These are phyloP conservation scores for Dysidea cf. avara DNA, from an alignment of 37 sponge, comb jelly and placozoan genomes.

Conservation along the genomic window DNA sequence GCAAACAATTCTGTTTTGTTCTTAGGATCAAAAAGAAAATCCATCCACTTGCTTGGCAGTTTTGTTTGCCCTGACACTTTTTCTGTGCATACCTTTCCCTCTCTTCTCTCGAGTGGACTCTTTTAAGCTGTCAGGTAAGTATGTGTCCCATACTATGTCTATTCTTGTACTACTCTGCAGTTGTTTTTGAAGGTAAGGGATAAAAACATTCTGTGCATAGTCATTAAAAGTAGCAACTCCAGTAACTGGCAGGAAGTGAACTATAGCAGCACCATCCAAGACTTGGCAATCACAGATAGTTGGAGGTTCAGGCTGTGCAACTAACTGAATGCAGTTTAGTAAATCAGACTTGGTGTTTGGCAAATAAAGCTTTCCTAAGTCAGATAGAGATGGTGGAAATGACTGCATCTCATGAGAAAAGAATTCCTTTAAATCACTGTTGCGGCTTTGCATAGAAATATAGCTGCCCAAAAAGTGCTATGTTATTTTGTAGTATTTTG, in stretches of 20 bases:
- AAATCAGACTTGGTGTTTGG: constrained; percentile 8
- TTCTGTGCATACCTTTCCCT: constrained; percentile 6
- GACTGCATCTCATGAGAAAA: constrained; percentile 19
- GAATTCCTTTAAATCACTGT: constrained; percentile 15
- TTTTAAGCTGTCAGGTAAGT: constrained; percentile 10
- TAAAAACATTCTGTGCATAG: constrained; percentile 18
- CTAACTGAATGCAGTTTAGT: constrained; percentile 1
- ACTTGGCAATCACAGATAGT: constrained; percentile 2
- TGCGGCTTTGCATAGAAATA: constrained; percentile 23
- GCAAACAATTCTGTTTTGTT: constrained; percentile 3
- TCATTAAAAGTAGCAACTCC: constrained; percentile 6
- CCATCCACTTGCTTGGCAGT: constrained; percentile 1
- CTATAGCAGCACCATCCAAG: constrained; percentile 16
- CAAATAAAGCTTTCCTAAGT: constrained; percentile 22
- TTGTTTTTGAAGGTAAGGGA: constrained; percentile 3
- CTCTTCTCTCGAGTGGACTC: constrained; percentile 16
- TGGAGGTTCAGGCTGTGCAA: constrained; percentile 5
- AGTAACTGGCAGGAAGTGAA: constrained; percentile 5
- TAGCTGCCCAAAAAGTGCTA: too few species aligned
- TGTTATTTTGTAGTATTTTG: too few species aligned
- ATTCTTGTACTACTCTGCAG: neutral
- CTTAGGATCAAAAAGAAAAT: neutral
- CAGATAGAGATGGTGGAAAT: constrained; percentile 20
- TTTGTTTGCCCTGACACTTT: neutral
- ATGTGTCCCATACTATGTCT: constrained; percentile 21